These are phyloP conservation scores for Macrotis lagotis DNA, from an alignment of 2,113 vertebrate species.

Conservation along the genomic window DNA sequence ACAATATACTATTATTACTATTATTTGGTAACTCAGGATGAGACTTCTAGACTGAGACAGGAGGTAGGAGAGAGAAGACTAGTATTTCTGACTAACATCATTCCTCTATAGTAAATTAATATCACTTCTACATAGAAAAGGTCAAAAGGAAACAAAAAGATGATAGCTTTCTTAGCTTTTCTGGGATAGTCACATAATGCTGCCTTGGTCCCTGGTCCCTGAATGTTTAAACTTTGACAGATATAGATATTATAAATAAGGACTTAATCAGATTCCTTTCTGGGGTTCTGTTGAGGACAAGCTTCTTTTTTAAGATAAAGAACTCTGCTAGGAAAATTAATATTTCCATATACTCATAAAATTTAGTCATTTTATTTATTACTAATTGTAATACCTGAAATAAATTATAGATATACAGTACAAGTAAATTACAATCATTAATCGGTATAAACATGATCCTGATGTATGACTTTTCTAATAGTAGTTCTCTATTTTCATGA, in stretches of 20 bases:
- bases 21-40: slow-evolving; percentile 49
- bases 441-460: background rate
- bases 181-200: background rate
- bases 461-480: slow-evolving; percentile 26
- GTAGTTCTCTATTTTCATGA: background rate
- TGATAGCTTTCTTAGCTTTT: background rate
- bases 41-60: slow-evolving; percentile 32
- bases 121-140: no score
- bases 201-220: background rate
- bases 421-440: slow-evolving; percentile 25
- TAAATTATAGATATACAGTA: background rate
- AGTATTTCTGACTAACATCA: slow-evolving; percentile 9
- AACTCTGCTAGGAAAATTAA: no score
- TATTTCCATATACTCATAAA: no score
- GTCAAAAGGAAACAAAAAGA: slow-evolving; percentile 26
- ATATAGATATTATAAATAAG: no score
- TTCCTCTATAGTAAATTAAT: slow-evolving; percentile 45
- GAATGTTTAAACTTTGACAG: background rate
- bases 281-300: no score
- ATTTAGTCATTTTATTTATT: no score
- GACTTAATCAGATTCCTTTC: no score
- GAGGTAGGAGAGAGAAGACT: background rate
- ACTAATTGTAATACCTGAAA: background rate
- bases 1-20: slow-evolving; percentile 54
- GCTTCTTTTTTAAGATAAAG: no score